Evolutionary conservation across 2,797 vertebrate species (phyloP).

Genomic region (Gila robusta): DNA sequence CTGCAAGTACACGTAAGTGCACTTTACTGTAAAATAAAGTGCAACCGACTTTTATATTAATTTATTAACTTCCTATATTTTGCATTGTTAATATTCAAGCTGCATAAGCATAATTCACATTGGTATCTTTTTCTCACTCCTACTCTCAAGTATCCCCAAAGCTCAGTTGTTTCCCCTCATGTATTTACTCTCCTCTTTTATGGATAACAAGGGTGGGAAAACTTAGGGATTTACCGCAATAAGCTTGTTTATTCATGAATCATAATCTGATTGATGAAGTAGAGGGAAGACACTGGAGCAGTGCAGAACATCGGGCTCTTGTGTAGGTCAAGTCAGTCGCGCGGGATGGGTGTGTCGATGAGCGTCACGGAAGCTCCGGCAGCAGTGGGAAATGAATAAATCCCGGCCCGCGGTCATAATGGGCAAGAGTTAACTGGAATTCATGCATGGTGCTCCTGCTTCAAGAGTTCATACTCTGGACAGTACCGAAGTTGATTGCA

Average conservation of each 20-base stretch:
- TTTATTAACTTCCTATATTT: neutral
- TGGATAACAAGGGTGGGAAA: neutral
- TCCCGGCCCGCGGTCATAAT: slow-evolving; percentile 66
- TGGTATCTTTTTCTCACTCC: neutral
- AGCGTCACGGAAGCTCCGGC: slow-evolving; percentile 76
- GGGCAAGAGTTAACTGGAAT: slow-evolving; percentile 75
- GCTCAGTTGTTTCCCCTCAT: neutral
- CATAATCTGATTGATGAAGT: neutral
- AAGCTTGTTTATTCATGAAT: neutral
- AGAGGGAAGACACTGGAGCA: neutral
- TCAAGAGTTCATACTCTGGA: slow-evolving; percentile 10
- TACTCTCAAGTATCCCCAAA: neutral
- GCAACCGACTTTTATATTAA: neutral
- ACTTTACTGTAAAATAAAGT: too few relatives aligned
- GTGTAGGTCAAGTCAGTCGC: slow-evolving; percentile 27
- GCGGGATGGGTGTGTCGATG: slow-evolving; percentile 66
- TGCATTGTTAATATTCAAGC: neutral
- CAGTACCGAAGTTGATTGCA: neutral
- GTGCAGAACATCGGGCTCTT: neutral
- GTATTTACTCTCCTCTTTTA: neutral
- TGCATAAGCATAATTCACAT: neutral
- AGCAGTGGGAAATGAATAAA: slow-evolving; percentile 82
- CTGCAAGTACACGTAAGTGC: too few relatives aligned
- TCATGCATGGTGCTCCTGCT: slow-evolving; percentile 67
- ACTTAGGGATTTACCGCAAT: neutral